Evolutionary conservation across 2,888 invertebrate species (phyloP), one percentile per base, ranked within the genome.

Genomic region (Lycia hirtaria): DNA sequence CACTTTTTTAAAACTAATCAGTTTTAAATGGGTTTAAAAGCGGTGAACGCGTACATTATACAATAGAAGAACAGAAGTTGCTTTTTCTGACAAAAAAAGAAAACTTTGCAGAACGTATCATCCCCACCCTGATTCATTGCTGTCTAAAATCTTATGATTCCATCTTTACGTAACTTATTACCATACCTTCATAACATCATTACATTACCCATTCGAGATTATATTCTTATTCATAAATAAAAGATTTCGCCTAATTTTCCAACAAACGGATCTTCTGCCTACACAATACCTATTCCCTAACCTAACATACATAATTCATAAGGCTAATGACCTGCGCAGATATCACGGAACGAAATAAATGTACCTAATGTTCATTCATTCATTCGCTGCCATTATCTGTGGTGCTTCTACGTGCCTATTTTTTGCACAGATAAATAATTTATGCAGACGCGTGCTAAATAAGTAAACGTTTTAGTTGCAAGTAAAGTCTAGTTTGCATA

Each of bases 261-360:
- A 38, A 19, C 38, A 32, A 55, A 38, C 44, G 17, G 41, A 44
- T 43, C 15, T 32, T 17, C 33, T 49, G 12, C 47, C 40, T 45
- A 45, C 44, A 40, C n/a, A 54, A 48, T 33, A 33, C 37, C 44
- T 52, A 52, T 35, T 48, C 55, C 33, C 15, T 30, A 51, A 22
- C 38, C 49, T 45, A 47, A 15, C 38, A 52, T 58, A 58, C 56
- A 64, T 64, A 53, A 60, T 58, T 58, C 43, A 62, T 44, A 54
- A 62, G 49, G 35, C 19, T 55, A 65, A 60, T 58, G 64, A 60
- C 55, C 58, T 56, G 38, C 33, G 35, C 14, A 47, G 52, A 33
- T 43, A 58, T 58, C 48, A 12, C 41, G 37, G 37, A 48, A 48
- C 43, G 37, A 26, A 43, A 41, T 33, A 37, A 48, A 56, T 56